Conservation (phyloP, 1,140 invertebrate species). For the Microplitis demolitor region DNA sequence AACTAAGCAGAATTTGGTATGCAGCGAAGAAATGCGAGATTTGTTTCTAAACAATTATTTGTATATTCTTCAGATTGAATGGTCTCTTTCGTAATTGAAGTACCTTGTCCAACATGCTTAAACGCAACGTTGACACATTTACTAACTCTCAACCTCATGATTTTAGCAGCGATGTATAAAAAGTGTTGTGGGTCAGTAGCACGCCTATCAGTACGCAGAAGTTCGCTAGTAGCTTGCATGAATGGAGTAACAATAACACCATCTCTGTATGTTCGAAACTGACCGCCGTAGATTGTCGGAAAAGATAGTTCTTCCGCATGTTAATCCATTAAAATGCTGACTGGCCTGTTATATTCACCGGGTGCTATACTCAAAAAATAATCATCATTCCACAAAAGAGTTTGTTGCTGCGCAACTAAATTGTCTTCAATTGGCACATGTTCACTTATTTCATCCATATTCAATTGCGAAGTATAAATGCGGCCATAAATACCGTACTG, state of each 20-base stretch:
- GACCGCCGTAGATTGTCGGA: no score
- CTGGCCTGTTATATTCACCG: constrained; percentile 27
- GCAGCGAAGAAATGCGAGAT: constrained; percentile 31
- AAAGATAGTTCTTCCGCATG: no score
- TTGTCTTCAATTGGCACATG: constrained; percentile 32
- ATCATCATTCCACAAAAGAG: constrained; percentile 19
- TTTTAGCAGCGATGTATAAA: constrained; percentile 31
- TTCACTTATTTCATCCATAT: constrained; percentile 29
- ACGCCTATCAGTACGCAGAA: no score
- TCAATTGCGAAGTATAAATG: not conserved
- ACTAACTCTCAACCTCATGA: constrained; percentile 29
- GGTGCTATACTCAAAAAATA: constrained; percentile 37
- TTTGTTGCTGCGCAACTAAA: constrained; percentile 12
- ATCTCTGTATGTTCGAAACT: no score
- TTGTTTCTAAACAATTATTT: constrained; percentile 29
- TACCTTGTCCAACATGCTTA: constrained; percentile 33
- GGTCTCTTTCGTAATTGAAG: constrained; percentile 17
- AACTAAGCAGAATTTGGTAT: constrained; percentile 34
- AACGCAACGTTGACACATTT: constrained; percentile 33
- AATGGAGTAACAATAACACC: no score
- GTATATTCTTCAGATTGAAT: constrained; percentile 24
- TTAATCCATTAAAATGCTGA: no score
- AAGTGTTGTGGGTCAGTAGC: no score
- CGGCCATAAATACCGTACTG: constrained; percentile 48
- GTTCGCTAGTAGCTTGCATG: no score